Evolutionary conservation across 2,113 vertebrate species (phyloP).

Genomic region (Copsychus sechellarum): DNA sequence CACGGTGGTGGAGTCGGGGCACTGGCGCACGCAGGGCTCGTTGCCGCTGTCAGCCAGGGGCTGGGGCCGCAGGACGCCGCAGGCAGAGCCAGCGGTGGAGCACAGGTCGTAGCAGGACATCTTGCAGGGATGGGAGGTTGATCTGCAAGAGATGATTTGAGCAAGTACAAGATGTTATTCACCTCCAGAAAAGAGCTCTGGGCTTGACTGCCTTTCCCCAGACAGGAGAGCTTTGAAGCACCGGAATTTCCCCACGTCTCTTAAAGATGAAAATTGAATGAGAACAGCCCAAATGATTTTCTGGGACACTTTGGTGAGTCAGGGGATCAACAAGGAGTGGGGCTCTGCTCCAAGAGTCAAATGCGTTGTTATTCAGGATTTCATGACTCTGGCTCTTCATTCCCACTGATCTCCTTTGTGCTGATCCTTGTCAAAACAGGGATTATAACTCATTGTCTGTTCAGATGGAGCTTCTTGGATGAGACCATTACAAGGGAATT

Average conservation of each 20-base stretch:
- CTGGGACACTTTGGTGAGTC: background rate
- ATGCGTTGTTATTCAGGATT: background rate
- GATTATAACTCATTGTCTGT: background rate
- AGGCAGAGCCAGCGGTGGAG: background rate
- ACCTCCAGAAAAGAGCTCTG: accelerated
- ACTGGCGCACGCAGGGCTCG: background rate
- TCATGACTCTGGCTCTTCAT: background rate
- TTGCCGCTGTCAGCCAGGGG: background rate
- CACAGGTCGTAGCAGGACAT: conserved; percentile 4
- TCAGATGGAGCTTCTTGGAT: background rate
- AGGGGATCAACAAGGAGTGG: background rate
- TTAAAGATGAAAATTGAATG: background rate
- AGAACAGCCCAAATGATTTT: background rate
- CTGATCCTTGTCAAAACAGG: background rate
- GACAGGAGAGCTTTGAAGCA: accelerated
- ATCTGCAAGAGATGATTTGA: background rate
- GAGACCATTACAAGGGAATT: background rate
- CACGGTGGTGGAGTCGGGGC: background rate
- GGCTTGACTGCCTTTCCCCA: background rate
- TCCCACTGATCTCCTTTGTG: background rate
- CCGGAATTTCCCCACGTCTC: accelerated
- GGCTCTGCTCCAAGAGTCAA: background rate
- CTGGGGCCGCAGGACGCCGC: background rate
- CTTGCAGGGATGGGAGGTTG: background rate
- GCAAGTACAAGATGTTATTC: background rate